Base-by-base conservation (phyloP, 2,888 invertebrate genomes). In the Drosophila nigricruria region DNA sequence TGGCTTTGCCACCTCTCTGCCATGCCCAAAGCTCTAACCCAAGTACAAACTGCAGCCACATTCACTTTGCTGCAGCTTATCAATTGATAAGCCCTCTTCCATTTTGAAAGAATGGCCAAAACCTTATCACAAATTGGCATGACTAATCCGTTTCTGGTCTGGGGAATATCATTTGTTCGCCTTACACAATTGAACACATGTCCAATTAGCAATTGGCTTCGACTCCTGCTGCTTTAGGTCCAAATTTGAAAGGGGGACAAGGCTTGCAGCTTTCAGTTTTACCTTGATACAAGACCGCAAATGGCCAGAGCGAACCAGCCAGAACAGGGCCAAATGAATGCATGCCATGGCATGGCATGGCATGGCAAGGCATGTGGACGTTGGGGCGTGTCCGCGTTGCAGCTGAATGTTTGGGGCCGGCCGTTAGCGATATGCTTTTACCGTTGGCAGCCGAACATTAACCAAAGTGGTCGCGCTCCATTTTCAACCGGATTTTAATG, bases 391-490 rank as follows among this genome's bases (percentile, higher is more conserved):
- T 43, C 54, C 57, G 32, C 56, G 79, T 40, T 50, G 57, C 52
- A 45, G 49, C 45, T 50, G 69, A 50, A 47, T 59, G 70, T 38
- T 67, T 14, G 43, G 30, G 30, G 23, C 43, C 14, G 57, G 43
- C 74, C 74, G 66, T 70, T 73, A 73, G 77, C 77, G 64, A 77
- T 77, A 77, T 67, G 86, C 88, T 85, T 82, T 82, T 79, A 84
- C 69, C 72, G 62, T 54, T 68, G 61, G 43, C 71, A 64, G 75
- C 65, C 69, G 63, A 81, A 79, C 89, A 87, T 89, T 89, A 84
- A 89, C 82, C 85, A 89, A 84, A 89, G 89, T 87, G 88, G 77
- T 77, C 73, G 79, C 79, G 85, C 87, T 87, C 89, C 88, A 84
- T 89, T 84, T 89, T 73, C 85, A 71, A 79, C 77, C 70, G 74